Percentiles rank a stretch among this genome's conserved stretches.
phyloP scores from a whole-genome alignment of 2,113 vertebrate species.

The Pyxicephalus adspersus region DNA sequence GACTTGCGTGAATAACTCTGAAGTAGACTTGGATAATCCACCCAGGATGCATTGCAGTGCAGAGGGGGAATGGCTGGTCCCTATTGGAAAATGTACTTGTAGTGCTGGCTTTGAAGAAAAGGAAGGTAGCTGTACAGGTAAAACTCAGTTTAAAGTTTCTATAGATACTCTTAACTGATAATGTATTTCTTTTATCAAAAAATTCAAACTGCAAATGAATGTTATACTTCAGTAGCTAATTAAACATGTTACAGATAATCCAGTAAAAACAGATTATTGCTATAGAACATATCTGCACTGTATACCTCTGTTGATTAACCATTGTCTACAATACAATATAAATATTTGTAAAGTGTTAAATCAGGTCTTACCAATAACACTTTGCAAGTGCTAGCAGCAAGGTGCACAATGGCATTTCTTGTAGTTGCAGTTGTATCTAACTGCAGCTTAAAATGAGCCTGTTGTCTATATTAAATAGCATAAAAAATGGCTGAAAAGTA shows the following conservation, averaged over 20 bases:
- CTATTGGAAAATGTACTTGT: slow-evolving; percentile 92
- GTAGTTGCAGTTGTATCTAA: too few species aligned
- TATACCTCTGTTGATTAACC: slow-evolving; percentile 23
- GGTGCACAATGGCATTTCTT: too few species aligned
- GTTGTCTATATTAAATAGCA: too few species aligned
- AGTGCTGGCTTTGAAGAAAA: slow-evolving; percentile 93
- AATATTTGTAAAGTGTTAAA: not conserved
- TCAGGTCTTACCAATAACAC: too few species aligned
- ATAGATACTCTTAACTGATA: slow-evolving; percentile 50
- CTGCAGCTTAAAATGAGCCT: too few species aligned
- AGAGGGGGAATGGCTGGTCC: slow-evolving; percentile 95
- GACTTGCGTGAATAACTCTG: slow-evolving; percentile 86
- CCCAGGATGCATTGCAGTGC: slow-evolving; percentile 97
- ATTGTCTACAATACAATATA: slow-evolving; percentile 7
- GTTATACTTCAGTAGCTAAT: slow-evolving; percentile 29
- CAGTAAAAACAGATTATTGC: slow-evolving; percentile 29
- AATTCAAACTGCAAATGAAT: slow-evolving; percentile 30
- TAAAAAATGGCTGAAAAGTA: too few species aligned
- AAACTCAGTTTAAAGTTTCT: slow-evolving; percentile 54
- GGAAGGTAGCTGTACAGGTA: slow-evolving; percentile 93
- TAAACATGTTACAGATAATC: slow-evolving; percentile 5
- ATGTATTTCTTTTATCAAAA: slow-evolving; percentile 18
- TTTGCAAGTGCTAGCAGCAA: too few species aligned
- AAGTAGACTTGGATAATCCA: slow-evolving; percentile 85
- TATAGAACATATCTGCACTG: slow-evolving; percentile 19